These are phyloP conservation scores for Megaceryle maxima DNA, from an alignment of 2,113 vertebrate species.

Conservation along the genomic window DNA sequence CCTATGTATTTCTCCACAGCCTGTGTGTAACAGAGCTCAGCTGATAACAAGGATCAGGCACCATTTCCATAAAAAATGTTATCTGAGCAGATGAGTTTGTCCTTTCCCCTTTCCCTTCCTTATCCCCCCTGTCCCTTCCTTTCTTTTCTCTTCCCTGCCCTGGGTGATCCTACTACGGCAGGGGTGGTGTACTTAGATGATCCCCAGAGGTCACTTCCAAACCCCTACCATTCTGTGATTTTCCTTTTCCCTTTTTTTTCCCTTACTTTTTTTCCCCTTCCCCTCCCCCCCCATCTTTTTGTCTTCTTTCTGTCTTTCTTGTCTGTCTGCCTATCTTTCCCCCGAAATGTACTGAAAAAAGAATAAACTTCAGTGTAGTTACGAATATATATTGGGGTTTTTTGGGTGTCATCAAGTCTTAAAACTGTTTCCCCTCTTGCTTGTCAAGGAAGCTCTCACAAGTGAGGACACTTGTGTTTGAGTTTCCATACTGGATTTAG, in stretches of 20 bases:
- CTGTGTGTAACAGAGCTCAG: not conserved
- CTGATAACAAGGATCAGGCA: not conserved
- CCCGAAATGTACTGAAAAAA: not conserved
- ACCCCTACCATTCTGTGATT: too few species aligned
- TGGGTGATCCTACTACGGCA: too few species aligned
- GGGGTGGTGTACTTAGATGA: too few species aligned
- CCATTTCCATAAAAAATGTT: not conserved
- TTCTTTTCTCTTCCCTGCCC: too few species aligned
- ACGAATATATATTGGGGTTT: not conserved
- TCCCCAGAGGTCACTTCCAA: too few species aligned
- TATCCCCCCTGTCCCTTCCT: too few species aligned
- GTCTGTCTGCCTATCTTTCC: too few species aligned
- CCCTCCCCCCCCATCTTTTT: too few species aligned
- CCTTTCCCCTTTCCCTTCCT: too few species aligned
- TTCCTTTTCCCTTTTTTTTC: too few species aligned
- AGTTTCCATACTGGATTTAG: not conserved
- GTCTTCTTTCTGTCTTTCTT: too few species aligned
- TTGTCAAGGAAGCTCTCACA: not conserved
- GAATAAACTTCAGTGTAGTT: not conserved
- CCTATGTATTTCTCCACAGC: not conserved
- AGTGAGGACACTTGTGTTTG: not conserved
- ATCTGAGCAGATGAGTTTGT: not conserved
- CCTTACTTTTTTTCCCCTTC: too few species aligned
- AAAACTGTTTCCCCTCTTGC: not conserved
- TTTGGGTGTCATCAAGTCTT: not conserved